Evolutionary conservation across 2,888 invertebrate genomes (phyloP), one percentile per base, ranked within the genome.

Genomic region (Acanthacorydalis orientalis): DNA sequence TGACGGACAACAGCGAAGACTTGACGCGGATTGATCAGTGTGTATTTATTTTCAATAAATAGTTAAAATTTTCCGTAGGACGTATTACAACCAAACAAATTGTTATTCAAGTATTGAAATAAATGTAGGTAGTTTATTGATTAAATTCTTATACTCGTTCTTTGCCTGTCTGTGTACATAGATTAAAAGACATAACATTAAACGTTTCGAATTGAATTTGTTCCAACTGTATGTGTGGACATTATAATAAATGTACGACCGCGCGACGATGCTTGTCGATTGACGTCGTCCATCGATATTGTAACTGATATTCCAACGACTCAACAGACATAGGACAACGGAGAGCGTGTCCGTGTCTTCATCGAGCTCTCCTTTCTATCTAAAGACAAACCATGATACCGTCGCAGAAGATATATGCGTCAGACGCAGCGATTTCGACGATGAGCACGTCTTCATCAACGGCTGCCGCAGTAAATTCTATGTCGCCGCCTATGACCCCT

Each of bases 401-500:
- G 67, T 75, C 78, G 65, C 78, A 78, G 69, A 79, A 78, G 68
- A 69, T 79, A 62, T 80, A 79, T 68, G 71, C 77, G 65, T 77
- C 77, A 65, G 78, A 78, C 67, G 71, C 75, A 64, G 74, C 71
- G 63, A 70, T 72, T 66, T 70, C 71, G 63, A 70, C 73, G 67
- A 71, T 77, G 68, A 77, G 76, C 57, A 77, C 78, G 56, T 68
- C 70, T 58, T 75, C 83, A 65, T 78, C 83, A 61, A 81, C 84
- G 57, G 72, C 75, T 64, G 73, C 74, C 59, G 72, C 75, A 63
- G 65, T 74, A 63, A 78, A 79, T 61, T 77, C 78, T 57, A 75
- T 81, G 72, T 78, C 80, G 56, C 80, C 81, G 57, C 68, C 71
- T 58, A 80, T 86, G 70, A 80, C 85, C 59, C 80, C 84, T 51